Evolutionary conservation across 2,113 vertebrate species (phyloP).

Genomic region (Coregonus clupeaformis): DNA sequence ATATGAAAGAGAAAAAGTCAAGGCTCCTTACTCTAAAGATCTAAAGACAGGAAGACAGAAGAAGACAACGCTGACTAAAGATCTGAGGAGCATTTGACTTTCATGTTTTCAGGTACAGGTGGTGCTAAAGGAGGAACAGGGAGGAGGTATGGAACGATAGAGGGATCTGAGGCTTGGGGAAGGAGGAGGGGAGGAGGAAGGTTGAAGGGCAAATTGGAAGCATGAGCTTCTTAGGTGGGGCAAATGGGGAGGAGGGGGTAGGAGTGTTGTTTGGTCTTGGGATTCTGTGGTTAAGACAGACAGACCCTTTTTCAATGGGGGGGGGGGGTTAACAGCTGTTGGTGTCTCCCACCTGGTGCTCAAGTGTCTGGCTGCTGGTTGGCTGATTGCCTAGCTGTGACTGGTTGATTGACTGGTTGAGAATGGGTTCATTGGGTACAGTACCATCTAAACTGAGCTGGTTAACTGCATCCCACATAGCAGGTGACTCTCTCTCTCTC

Average conservation of each 20-base stretch:
- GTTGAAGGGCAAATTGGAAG: constrained; percentile 9
- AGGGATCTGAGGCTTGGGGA: constrained; percentile 3
- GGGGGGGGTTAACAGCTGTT: too few relatives aligned
- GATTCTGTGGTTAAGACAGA: background rate
- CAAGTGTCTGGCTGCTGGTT: too few relatives aligned
- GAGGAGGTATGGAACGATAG: background rate
- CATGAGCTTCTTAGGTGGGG: constrained; percentile 4
- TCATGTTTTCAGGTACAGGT: constrained; percentile 34
- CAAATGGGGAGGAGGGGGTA: background rate
- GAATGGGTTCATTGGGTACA: constrained; percentile 56
- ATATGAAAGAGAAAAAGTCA: background rate
- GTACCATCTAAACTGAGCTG: constrained; percentile 27
- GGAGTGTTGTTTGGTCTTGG: background rate
- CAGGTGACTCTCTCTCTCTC: constrained; percentile 28
- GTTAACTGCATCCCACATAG: constrained; percentile 66
- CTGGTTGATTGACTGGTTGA: background rate
- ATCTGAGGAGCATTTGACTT: constrained; percentile 30
- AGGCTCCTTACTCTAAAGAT: constrained; percentile 13
- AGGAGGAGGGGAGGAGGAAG: background rate
- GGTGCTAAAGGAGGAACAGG: background rate
- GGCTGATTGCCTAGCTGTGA: background rate
- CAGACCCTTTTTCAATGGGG: too few relatives aligned
- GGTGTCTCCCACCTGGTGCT: too few relatives aligned
- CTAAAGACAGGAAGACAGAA: background rate
- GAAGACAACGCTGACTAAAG: constrained; percentile 26